Evolutionary conservation across 2,888 invertebrate genomes (phyloP).

Genomic region (Agriopis marginaria): DNA sequence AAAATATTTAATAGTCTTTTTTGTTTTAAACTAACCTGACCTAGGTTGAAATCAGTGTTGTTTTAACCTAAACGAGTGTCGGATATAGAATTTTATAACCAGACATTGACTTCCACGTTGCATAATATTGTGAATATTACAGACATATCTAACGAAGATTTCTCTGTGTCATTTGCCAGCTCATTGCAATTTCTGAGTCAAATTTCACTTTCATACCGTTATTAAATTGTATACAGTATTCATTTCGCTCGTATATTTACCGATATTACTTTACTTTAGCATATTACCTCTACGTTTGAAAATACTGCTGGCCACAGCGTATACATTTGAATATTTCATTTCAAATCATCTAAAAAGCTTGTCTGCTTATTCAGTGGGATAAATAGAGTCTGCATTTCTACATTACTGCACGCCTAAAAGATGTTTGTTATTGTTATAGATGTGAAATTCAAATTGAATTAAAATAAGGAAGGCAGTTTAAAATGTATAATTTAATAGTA

Average conservation of each 20-base stretch:
- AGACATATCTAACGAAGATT: conserved; percentile 31
- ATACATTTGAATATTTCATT: conserved; percentile 44
- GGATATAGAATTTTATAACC: not conserved
- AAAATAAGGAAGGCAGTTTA: too few species aligned
- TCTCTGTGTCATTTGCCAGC: conserved; percentile 19
- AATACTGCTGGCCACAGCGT: conserved; percentile 50
- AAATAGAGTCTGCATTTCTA: conserved; percentile 10
- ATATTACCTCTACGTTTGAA: conserved; percentile 58
- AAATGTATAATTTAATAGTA: too few species aligned
- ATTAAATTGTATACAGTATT: conserved; percentile 60
- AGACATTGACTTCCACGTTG: conserved; percentile 5
- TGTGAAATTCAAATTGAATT: not conserved
- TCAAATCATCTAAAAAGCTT: conserved; percentile 29
- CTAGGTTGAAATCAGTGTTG: too few species aligned
- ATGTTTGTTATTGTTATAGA: not conserved
- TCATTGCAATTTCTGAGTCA: conserved; percentile 44
- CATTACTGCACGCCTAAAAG: conserved; percentile 3
- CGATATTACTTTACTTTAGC: conserved; percentile 61
- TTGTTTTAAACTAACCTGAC: too few species aligned
- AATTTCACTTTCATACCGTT: conserved; percentile 57
- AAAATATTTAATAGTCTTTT: too few species aligned
- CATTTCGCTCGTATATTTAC: conserved; percentile 53
- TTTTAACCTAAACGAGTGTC: too few species aligned
- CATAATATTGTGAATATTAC: conserved; percentile 41
- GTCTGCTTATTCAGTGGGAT: conserved; percentile 32